Evolutionary conservation across 2,888 invertebrate species (phyloP), one percentile per base, ranked within the genome.

Genomic region (Salpingus planirostris): DNA sequence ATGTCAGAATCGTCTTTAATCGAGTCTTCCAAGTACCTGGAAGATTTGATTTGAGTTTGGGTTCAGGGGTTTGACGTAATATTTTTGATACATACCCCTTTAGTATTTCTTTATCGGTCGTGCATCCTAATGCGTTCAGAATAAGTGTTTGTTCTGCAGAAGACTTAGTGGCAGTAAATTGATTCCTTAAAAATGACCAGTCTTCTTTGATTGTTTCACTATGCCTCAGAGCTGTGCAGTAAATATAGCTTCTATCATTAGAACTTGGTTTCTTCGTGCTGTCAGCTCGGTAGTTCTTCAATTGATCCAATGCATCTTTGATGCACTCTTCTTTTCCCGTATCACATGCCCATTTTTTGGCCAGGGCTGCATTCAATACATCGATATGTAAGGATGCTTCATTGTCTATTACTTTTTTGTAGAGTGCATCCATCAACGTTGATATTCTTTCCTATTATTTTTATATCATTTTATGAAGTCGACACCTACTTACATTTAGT

Each of bases 321-420:
- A 71, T 54, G 46, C 84, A 85, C 2, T 70, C 70, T 1, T 59
- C 42, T 24, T 75, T 68, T 3, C 72, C 76, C 15, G 74, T 66
- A 43, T 68, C 68, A 53, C 85, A 85, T 4, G 78, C 74, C 62
- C 73, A 73, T 40, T 69, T 65, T 30, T 79, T 43, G 15, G 76
- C 66, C 36, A 72, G 67, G 39, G 66, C 67, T 14, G 78, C 70
- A 47, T 74, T 72, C 18, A 78, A 65, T 28, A 71, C 73, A 1
- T 65, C 68, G 0, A 78, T 61, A 1, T 74, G 69, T n/a, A n/a
- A n/a, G n/a, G n/a, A n/a, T n/a, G n/a, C n/a, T n/a, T n/a, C n/a
- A n/a, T n/a, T n/a, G n/a, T n/a, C n/a, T n/a, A n/a, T n/a, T n/a
- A n/a, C n/a, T n/a, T n/a, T n/a, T n/a, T n/a, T n/a, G n/a, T n/a